Evolutionary conservation across 2,797 vertebrate species (phyloP).

Genomic region (Tympanoctomys barrerae): DNA sequence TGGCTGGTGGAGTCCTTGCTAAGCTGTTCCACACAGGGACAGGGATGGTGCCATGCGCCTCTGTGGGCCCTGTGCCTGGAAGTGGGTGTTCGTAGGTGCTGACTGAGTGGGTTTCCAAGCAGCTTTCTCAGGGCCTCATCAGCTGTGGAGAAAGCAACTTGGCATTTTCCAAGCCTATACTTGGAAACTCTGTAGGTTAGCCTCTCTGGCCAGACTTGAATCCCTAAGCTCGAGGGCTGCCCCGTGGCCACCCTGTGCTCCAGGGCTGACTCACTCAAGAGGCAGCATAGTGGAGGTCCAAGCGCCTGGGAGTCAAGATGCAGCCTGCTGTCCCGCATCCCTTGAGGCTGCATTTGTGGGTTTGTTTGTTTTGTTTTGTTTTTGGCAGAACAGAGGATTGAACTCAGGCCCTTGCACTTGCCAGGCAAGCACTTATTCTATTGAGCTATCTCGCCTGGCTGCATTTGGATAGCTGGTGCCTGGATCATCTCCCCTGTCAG

Average conservation of each 20-base stretch:
- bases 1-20: background rate
- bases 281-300: background rate
- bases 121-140: background rate
- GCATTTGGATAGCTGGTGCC: background rate
- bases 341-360: background rate
- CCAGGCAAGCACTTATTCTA: too few species aligned
- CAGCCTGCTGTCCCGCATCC: background rate
- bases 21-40: background rate
- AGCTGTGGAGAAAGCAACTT: background rate
- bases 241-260: background rate
- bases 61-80: background rate
- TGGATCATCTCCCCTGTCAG: rapidly evolving
- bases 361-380: too few species aligned
- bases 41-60: background rate
- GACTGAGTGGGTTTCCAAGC: background rate
- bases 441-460: background rate
- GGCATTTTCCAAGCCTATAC: background rate
- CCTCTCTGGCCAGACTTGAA: rapidly evolving
- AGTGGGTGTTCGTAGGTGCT: background rate
- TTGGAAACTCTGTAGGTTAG: too few species aligned
- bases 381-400: too few species aligned
- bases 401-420: too few species aligned
- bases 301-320: rapidly evolving
- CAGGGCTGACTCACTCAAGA: background rate
- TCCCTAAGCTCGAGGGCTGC: background rate